A percentile compares a stretch with the other conserved stretches of the same genome.
Conservation (phyloP, 2,888 invertebrate species). For the Amphipoea oculea region DNA sequence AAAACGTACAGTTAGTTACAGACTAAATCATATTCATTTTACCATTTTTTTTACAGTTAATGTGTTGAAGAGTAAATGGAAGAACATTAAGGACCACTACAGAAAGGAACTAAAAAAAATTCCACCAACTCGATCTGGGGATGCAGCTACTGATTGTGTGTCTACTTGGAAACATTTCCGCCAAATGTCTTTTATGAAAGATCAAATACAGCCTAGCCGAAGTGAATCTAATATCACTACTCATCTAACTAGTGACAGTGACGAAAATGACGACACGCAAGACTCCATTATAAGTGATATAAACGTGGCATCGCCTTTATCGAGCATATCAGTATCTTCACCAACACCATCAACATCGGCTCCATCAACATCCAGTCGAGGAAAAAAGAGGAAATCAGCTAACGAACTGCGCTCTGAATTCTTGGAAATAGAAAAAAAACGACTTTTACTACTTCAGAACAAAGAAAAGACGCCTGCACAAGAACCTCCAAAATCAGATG, state of each 20-base stretch:
- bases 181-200: constrained; percentile 39
- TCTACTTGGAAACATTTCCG: constrained; percentile 42
- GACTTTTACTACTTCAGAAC: constrained; percentile 41
- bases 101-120: constrained; percentile 35
- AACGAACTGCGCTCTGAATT: constrained; percentile 36
- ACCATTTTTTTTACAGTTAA: constrained; percentile 35
- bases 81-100: constrained; percentile 41
- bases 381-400: constrained; percentile 32
- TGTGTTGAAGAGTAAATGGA: constrained; percentile 38
- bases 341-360: constrained; percentile 27
- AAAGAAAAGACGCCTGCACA: constrained; percentile 41
- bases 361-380: constrained; percentile 38
- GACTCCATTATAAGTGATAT: constrained; percentile 40
- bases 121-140: constrained; percentile 37
- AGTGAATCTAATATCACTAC: constrained; percentile 48
- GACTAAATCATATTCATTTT: constrained; percentile 23
- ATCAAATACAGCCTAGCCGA: constrained; percentile 42
- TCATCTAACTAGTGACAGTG: constrained; percentile 43
- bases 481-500: constrained; percentile 39
- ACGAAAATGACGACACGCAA: constrained; percentile 43
- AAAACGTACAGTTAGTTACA: constrained; percentile 29
- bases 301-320: constrained; percentile 39
- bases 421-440: constrained; percentile 40
- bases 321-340: constrained; percentile 41
- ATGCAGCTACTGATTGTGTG: constrained; percentile 30